phyloP scores from a whole-genome alignment of 2,888 invertebrate genomes.

The Silvanus unidentatus region DNA sequence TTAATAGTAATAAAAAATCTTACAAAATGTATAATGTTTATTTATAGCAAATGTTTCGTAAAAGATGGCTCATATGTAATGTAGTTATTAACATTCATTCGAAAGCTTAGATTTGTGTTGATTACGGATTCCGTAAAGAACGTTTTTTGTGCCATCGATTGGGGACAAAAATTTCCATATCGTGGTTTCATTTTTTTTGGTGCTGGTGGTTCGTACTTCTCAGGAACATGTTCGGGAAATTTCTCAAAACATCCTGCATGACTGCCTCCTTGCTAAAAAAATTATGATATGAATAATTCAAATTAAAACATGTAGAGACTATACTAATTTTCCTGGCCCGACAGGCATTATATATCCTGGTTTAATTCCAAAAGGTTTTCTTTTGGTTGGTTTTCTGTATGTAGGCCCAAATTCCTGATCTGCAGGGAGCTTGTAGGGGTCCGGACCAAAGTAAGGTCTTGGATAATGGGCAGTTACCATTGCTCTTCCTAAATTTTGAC shows the following conservation, averaged over 20 bases:
- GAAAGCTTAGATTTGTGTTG: constrained; percentile 28
- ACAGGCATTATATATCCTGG: constrained; percentile 34
- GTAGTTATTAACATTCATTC: constrained; percentile 26
- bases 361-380: constrained; percentile 16
- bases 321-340: constrained; percentile 40
- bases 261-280: constrained; percentile 31
- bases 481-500: constrained; percentile 28
- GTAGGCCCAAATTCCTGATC: constrained; percentile 31
- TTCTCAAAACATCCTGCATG: constrained; percentile 33
- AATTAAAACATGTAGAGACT: too few relatives aligned
- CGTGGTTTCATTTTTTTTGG: constrained; percentile 18
- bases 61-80: constrained; percentile 24
- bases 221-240: constrained; percentile 28
- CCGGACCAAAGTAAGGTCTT: constrained; percentile 41
- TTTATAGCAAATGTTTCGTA: constrained; percentile 25
- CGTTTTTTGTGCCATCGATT: constrained; percentile 26
- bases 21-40: constrained; percentile 2
- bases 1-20: not conserved
- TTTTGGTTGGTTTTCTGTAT: constrained; percentile 31
- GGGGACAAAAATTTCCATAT: constrained; percentile 25
- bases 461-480: constrained; percentile 32
- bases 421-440: constrained; percentile 39
- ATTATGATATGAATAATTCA: too few relatives aligned
- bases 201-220: constrained; percentile 24
- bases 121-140: constrained; percentile 27